phyloP scores from a whole-genome alignment of 2,113 vertebrate species.

The cat (Felis catus) region F.catus_Fca126_mat1.0 CM031415.1:166224001-166224500 shows the following conservation, averaged over 20 bases:
- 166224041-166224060: neutral
- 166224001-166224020: neutral
- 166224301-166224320: neutral
- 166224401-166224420: neutral
- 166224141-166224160: neutral
- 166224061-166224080: neutral
- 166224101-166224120: neutral
- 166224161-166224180: neutral
- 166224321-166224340: neutral
- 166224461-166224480: neutral
- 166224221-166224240: neutral
- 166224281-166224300: neutral
- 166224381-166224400: neutral
- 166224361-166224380: neutral
- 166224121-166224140: neutral
- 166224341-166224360: neutral
- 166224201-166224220: neutral
- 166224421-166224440: neutral
- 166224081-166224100: neutral
- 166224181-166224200: neutral
- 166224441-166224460: neutral
- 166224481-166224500: neutral
- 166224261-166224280: neutral
- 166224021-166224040: neutral
- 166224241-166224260: neutral